Evolutionary conservation across 53 echinoderm and acorn worm genomes (phyloP).

Genomic region (Temnopleurus reevesii): DNA sequence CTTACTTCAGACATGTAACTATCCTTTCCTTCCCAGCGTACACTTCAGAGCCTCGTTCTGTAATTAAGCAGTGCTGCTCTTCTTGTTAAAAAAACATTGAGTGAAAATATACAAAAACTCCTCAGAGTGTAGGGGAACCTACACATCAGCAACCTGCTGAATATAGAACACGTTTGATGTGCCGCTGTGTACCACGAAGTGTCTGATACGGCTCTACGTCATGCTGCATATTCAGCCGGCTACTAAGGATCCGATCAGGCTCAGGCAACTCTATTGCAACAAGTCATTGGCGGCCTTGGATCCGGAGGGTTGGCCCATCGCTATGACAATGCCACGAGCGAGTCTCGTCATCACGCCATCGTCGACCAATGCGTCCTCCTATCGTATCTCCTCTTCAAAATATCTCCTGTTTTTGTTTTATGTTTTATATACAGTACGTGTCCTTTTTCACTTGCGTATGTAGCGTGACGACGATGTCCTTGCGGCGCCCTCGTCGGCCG

Average conservation of each 20-base stretch:
- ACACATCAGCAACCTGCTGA: neutral
- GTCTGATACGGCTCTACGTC: neutral
- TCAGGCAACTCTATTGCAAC: conserved; percentile 56
- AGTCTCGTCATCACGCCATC: neutral
- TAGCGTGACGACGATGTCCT: conserved; percentile 95
- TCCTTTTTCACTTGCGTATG: conserved; percentile 88
- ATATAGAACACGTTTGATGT: conserved; percentile 6
- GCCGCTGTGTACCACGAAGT: neutral
- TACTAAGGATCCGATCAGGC: conserved; percentile 5
- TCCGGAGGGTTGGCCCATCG: conserved; percentile 36
- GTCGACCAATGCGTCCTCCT: neutral
- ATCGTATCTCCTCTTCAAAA: conserved; percentile 5
- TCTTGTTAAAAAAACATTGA: neutral
- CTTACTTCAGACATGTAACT: too few relatives aligned
- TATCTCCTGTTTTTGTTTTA: conserved; percentile 1
- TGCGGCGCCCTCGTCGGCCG: conserved; percentile 81
- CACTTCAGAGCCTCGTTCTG: too few relatives aligned
- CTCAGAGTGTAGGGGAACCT: neutral
- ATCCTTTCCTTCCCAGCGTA: too few relatives aligned
- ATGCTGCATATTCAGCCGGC: neutral
- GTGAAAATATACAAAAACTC: conserved; percentile 28
- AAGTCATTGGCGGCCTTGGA: conserved; percentile 56
- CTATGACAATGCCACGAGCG: neutral
- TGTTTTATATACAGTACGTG: conserved; percentile 47
- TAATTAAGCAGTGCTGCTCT: neutral